These are phyloP conservation scores for Craniophora ligustri DNA, from an alignment of 2,888 invertebrate species.

Conservation along the genomic window DNA sequence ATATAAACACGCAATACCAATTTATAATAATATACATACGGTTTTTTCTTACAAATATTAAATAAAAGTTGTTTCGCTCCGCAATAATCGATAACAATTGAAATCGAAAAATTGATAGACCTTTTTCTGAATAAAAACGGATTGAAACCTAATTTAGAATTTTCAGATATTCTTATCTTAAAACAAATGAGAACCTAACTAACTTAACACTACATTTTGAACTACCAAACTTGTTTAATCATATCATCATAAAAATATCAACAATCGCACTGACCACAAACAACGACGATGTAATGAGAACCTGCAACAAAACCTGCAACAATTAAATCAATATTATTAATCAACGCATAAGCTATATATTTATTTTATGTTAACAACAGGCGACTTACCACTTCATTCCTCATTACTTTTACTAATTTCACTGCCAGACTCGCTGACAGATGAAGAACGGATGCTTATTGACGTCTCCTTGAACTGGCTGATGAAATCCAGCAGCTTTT, in stretches of 20 bases:
- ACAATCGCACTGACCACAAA: slow-evolving; percentile 37
- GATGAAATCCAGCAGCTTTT: slow-evolving; percentile 85
- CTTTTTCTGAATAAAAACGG: slow-evolving; percentile 11
- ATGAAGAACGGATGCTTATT: slow-evolving; percentile 77
- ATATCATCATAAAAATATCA: slow-evolving; percentile 6
- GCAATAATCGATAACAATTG: background rate
- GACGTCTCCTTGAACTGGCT: slow-evolving; percentile 85
- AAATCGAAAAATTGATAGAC: background rate
- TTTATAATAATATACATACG: background rate
- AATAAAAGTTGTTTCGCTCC: slow-evolving; percentile 9
- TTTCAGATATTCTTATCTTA: slow-evolving; percentile 4
- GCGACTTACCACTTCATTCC: slow-evolving; percentile 69
- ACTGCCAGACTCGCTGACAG: slow-evolving; percentile 79
- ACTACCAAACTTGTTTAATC: slow-evolving; percentile 21
- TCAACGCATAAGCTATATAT: too few relatives aligned
- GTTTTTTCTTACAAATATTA: slow-evolving; percentile 9
- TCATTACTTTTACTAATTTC: slow-evolving; percentile 83
- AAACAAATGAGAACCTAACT: slow-evolving; percentile 22
- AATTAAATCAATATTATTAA: slow-evolving; percentile 26
- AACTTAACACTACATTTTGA: slow-evolving; percentile 33
- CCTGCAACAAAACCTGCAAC: slow-evolving; percentile 63
- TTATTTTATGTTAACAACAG: background rate
- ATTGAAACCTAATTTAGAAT: slow-evolving; percentile 22
- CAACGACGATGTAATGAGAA: slow-evolving; percentile 43
- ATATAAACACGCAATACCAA: slow-evolving; percentile 14